These are phyloP conservation scores for Salmo trutta DNA, from an alignment of 2,797 vertebrate genomes.

Conservation along the genomic window DNA sequence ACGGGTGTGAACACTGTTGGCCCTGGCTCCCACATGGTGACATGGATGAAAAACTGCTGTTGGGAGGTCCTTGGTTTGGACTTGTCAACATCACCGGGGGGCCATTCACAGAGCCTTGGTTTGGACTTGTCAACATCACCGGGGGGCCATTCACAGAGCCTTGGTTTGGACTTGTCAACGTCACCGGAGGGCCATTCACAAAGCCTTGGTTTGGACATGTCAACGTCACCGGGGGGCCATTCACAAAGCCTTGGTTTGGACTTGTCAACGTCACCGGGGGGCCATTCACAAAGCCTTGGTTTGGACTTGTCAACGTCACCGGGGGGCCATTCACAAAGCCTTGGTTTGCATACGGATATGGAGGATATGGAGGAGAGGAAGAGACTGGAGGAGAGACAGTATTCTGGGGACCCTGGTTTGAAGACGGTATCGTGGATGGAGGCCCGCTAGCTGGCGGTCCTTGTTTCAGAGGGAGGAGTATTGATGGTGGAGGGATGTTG, in stretches of 20 bases:
- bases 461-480: conserved; percentile 30
- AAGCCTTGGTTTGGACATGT: conserved; percentile 17
- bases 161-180: conserved; percentile 30
- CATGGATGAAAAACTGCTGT: conserved; percentile 3
- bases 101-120: conserved; percentile 25
- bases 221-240: conserved; percentile 23
- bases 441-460: conserved; percentile 1
- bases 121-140: conserved; percentile 19
- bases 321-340: neutral
- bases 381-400: neutral
- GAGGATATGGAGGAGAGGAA: neutral
- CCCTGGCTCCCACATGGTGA: conserved; percentile 13
- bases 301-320: conserved; percentile 20
- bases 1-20: too few species aligned
- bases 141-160: conserved; percentile 28
- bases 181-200: neutral
- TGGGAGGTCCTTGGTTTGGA: conserved; percentile 26
- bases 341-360: conserved; percentile 13
- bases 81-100: conserved; percentile 30
- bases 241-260: conserved; percentile 23
- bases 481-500: conserved; percentile 20
- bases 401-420: conserved; percentile 20
- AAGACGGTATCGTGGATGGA: conserved; percentile 21
- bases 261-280: conserved; percentile 29
- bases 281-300: conserved; percentile 25